phyloP scores from a whole-genome alignment of 2,113 vertebrate species.

The Cryptotis parvus region DNA sequence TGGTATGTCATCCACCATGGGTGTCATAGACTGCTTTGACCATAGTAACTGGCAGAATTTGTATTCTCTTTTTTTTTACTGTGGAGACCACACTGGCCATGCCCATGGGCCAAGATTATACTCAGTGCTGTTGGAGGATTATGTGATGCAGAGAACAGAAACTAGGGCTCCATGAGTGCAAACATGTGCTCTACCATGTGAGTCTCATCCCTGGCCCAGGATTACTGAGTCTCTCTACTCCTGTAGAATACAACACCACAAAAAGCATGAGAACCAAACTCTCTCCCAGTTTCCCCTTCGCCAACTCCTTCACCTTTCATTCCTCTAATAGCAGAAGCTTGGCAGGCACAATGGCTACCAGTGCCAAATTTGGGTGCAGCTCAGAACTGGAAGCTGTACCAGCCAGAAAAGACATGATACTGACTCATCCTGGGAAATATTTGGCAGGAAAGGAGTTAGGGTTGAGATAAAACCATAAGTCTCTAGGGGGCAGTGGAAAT shows the following conservation, averaged over 20 bases:
- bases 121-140: no score
- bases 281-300: background rate
- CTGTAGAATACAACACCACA: no score
- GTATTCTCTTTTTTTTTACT: no score
- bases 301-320: background rate
- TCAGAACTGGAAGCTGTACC: background rate
- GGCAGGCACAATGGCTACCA: fast-evolving
- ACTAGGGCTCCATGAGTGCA: background rate
- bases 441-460: background rate
- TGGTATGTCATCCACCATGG: no score
- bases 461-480: background rate
- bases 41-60: no score
- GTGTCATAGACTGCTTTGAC: background rate
- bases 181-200: no score
- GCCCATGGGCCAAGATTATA: no score
- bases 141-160: background rate
- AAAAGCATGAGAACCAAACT: background rate
- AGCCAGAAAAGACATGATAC: background rate
- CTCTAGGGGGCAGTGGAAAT: background rate
- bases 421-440: background rate
- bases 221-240: background rate
- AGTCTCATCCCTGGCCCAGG: background rate
- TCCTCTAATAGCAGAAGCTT: background rate
- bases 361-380: background rate
- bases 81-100: no score